Conservation (phyloP, 2,888 invertebrate genomes). For the Drosophila putrida region DNA sequence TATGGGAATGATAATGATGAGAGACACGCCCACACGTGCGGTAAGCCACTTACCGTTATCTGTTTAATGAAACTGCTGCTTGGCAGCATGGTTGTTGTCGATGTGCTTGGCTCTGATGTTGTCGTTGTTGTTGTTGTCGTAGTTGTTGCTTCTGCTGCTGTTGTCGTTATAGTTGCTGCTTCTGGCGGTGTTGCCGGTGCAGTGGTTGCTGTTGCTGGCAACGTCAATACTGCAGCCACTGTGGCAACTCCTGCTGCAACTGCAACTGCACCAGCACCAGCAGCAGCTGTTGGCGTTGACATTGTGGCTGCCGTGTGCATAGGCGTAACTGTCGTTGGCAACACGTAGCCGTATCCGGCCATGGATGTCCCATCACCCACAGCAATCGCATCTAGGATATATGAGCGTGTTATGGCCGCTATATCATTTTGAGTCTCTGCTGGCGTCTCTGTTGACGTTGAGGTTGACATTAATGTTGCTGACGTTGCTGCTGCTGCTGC, state of each 20-base stretch:
- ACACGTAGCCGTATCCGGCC: conserved; percentile 51
- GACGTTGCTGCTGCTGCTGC: conserved; percentile 33
- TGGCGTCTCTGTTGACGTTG: conserved; percentile 33
- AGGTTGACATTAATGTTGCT: conserved; percentile 27
- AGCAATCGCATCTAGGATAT: conserved; percentile 65
- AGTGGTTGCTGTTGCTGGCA: conserved; percentile 24
- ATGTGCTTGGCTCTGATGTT: conserved; percentile 55
- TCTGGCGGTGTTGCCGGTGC: conserved; percentile 13
- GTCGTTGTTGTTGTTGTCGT: conserved; percentile 59
- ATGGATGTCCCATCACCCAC: conserved; percentile 56
- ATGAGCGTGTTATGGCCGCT: conserved; percentile 64
- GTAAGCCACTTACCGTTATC: conserved; percentile 83
- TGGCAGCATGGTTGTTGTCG: conserved; percentile 69
- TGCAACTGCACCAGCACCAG: conserved; percentile 16
- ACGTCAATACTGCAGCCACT: conserved; percentile 28
- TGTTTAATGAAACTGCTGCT: conserved; percentile 81
- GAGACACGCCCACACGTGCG: conserved; percentile 56
- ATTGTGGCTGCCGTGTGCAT: conserved; percentile 38
- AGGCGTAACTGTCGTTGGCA: conserved; percentile 39
- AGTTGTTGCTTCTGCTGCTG: conserved; percentile 42
- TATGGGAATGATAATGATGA: conserved; percentile 42
- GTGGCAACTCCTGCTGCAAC: conserved; percentile 23
- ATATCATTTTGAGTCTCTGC: conserved; percentile 57
- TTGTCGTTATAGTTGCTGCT: conserved; percentile 35
- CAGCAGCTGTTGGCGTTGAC: conserved; percentile 31